Base-by-base conservation (phyloP, 2,888 invertebrate species). In the Selenia dentaria region DNA sequence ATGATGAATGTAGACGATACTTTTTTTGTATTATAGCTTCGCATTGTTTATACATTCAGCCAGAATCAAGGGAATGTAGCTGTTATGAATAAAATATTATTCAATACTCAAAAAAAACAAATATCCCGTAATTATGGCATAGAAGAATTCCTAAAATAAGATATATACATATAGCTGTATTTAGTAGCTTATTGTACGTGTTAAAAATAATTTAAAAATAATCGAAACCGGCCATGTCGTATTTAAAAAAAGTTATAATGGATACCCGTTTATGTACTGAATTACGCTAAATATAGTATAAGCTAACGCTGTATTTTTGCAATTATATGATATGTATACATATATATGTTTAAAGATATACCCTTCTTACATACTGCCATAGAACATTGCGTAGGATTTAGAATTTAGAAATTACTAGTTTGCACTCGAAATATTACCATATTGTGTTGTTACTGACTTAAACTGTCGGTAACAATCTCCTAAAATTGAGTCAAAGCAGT, bases 181-280 rank as follows among this genome's bases (percentile, higher is more conserved):
- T 67, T 79, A 81, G 41, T 41, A 41, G 69, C 63, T 60, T 73
- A 67, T 60, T 27, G 31, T 40, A 46, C 39, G 56, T 63, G 59
- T 65, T 65, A 67, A 66, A 61, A 54, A 59, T 59, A 60, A 64
- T 64, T 58, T 57, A 70, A 70, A 61, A 63, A 66, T 48, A 70
- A 68, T 61, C 49, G 83, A 87, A 84, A 86, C 88, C 88, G 88
- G 87, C 89, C 89, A 89, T 85, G 67, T 81, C 69, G 60, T 68
- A 37, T 18, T 26, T 26, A 16, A 35, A 35, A 35, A 26, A 5
- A 22, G 8, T 22, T 16, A 36, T 14, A 71, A 69, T 66, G 57
- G 62, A 54, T 57, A 74, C 74, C 64, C 64, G 25, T 50, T 62
- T 57, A 66, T 70, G 81, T 83, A 84, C 76, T 80, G 76, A 80